Base-by-base conservation (phyloP, 1,140 invertebrate genomes). In the Centruroides vittatus region DNA sequence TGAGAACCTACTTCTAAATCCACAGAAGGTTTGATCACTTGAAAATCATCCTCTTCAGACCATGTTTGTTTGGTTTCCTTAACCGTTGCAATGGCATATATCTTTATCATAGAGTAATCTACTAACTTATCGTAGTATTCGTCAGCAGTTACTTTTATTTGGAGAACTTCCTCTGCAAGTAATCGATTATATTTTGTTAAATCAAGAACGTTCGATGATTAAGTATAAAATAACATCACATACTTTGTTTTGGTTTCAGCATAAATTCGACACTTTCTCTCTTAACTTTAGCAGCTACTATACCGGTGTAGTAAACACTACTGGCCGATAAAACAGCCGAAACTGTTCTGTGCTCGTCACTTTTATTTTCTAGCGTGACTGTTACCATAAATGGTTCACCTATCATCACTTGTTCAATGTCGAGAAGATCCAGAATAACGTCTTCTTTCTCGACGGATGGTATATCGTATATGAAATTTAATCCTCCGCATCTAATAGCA, bases 1-100 rank as follows among this genome's bases (percentile, higher is more conserved):
- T 3, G 58, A 35, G 23, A 23, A 23, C 23, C 23, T 62, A 84
- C 82, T 66, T 79, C 79, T 61, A 93, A 85, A 71, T 85, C 85
- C 46, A 93, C 86, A 69, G 90, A 86, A 0, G 90, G 89, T 69
- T 92, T 93, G 12, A 86, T 76, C 5, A 93, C 84, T 66, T 88
- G 80, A 69, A 93, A 91, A 73, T 93, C 89, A 69, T 92, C 88
- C 75, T 92, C 86, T 0, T 87, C 87, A 67, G 87, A 90, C 71
- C 90, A 93, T 68, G 92, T 88, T 70, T 84, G 93, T 55, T 88
- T 82, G 1, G 84, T 92, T 58, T 90, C 84, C 36, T 84, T 79
- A 4, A 95, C 86, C 1, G 81, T 84, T 0, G 85, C 87, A 23
- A 91, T 72, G 61, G 87, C 89, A 1, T 87, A 82, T 11, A 93